These are phyloP conservation scores for Turdus rufiventris DNA, from an alignment of 2,113 vertebrate genomes.

Conservation along the genomic window DNA sequence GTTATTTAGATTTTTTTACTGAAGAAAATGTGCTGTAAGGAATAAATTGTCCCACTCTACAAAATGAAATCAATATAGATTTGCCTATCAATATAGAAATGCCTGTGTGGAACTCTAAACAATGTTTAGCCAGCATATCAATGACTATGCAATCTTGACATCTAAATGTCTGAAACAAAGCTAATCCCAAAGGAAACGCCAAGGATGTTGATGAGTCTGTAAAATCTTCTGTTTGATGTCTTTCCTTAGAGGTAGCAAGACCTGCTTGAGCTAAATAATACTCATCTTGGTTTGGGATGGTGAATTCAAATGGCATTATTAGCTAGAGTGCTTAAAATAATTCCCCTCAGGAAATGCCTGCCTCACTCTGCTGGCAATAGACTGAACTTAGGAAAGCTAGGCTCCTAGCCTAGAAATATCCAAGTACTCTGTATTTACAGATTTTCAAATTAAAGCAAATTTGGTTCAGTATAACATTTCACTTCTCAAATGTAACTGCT, in stretches of 20 bases:
- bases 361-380: not conserved
- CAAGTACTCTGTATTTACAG: not conserved
- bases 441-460: not conserved
- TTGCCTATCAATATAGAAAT: not conserved
- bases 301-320: not conserved
- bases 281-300: not conserved
- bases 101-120: not conserved
- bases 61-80: constrained; percentile 6
- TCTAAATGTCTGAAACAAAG: not conserved
- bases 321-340: not conserved
- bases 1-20: not conserved
- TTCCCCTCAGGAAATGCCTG: not conserved
- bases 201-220: not conserved
- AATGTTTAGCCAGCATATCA: not conserved
- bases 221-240: not conserved
- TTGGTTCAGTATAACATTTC: not conserved
- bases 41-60: not conserved
- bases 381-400: not conserved
- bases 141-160: not conserved
- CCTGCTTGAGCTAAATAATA: not conserved
- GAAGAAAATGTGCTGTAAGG: not conserved
- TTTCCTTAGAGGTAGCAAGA: not conserved
- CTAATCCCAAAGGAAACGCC: not conserved
- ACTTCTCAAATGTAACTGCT: not conserved
- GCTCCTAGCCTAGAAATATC: not conserved